A percentile compares a stretch with the other conserved stretches of the same genome.
Evolutionary conservation across 2,888 invertebrate species (phyloP).

Genomic region (Toxonevra muliebris): DNA sequence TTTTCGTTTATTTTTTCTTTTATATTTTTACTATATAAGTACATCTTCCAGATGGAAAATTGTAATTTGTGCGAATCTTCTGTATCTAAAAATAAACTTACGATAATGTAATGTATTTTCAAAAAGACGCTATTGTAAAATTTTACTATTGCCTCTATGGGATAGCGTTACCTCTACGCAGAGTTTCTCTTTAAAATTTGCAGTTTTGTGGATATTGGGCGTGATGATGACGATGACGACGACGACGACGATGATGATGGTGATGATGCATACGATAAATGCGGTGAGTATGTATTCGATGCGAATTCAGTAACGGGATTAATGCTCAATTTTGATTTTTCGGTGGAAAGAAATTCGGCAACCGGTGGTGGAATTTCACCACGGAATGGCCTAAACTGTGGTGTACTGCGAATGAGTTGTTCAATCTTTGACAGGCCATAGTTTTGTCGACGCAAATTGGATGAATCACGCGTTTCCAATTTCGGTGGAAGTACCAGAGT

Average conservation of each 20-base stretch:
- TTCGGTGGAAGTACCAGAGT: slow-evolving; percentile 68
- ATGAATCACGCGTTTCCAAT: slow-evolving; percentile 47
- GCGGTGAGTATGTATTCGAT: slow-evolving; percentile 17
- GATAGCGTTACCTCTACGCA: no score
- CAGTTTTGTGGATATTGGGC: slow-evolving; percentile 57
- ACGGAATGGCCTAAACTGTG: slow-evolving; percentile 79
- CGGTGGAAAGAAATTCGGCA: slow-evolving; percentile 64
- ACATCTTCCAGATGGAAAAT: no score
- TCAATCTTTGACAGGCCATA: slow-evolving; percentile 68
- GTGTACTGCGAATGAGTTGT: slow-evolving; percentile 71
- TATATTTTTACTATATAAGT: no score
- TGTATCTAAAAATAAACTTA: no score
- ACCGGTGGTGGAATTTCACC: slow-evolving; percentile 76
- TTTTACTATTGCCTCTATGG: no score
- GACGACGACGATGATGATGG: slow-evolving; percentile 29
- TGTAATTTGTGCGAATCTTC: no score
- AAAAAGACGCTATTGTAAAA: no score
- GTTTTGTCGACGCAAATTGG: slow-evolving; percentile 37
- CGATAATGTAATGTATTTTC: no score
- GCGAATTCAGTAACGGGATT: slow-evolving; percentile 40
- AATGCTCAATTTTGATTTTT: slow-evolving; percentile 47
- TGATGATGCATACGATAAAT: slow-evolving; percentile 40
- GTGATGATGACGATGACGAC: slow-evolving; percentile 47
- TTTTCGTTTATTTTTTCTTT: no score
- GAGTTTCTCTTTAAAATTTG: slow-evolving; percentile 45